These are phyloP conservation scores for Bombus polaris DNA, from an alignment of 1,140 invertebrate genomes.

Conservation along the genomic window DNA sequence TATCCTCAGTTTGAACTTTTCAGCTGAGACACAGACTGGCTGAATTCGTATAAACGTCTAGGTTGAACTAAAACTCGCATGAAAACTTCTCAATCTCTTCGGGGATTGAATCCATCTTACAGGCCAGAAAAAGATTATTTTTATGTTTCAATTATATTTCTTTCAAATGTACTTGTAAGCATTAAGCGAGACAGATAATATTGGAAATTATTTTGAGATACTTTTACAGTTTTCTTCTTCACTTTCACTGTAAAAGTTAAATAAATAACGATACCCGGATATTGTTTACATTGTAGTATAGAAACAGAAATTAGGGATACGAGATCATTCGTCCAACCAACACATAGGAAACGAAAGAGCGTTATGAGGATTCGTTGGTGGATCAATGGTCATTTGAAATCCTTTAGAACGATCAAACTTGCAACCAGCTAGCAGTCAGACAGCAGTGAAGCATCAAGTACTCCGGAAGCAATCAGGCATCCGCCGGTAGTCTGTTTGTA, in stretches of 20 bases:
- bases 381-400: neutral
- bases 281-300: too few species aligned
- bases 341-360: neutral
- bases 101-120: neutral
- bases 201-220: too few species aligned
- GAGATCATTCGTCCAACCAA: too few species aligned
- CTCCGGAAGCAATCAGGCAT: constrained; percentile 32
- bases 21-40: neutral
- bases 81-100: neutral
- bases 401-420: neutral
- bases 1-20: neutral
- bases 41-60: neutral
- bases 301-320: too few species aligned
- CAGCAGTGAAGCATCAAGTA: constrained; percentile 7
- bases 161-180: neutral
- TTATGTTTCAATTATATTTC: neutral
- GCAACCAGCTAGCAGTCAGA: neutral
- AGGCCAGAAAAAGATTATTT: too few species aligned
- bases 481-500: constrained; percentile 24
- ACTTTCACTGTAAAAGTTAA: too few species aligned
- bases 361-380: neutral
- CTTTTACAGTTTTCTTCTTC: too few species aligned
- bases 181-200: neutral
- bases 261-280: too few species aligned
- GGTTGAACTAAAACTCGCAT: neutral